Evolutionary conservation across 2,888 invertebrate genomes (phyloP).

Genomic region (Lordiphosa andalusiaca): DNA sequence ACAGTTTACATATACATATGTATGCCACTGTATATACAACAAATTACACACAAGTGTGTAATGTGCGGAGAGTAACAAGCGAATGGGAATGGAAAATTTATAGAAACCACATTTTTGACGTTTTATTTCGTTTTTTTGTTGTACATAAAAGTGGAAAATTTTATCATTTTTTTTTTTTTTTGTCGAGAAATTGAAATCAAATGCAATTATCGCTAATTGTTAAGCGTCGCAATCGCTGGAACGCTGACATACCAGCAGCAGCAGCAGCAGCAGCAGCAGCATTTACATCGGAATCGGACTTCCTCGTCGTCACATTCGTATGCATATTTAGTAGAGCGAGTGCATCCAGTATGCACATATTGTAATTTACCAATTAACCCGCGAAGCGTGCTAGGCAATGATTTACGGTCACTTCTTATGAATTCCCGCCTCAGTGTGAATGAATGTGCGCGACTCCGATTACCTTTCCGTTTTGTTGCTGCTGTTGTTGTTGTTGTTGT

Average conservation of each 20-base stretch:
- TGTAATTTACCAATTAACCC: constrained; percentile 34
- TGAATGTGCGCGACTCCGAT: constrained; percentile 11
- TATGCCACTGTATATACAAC: constrained; percentile 5
- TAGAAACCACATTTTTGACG: constrained; percentile 30
- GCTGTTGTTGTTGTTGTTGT: constrained; percentile 31
- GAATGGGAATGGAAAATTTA: constrained; percentile 57
- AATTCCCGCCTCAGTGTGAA: constrained; percentile 5
- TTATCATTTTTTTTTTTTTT: constrained; percentile 22
- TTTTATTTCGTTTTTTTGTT: constrained; percentile 29
- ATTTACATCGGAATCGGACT: constrained; percentile 38
- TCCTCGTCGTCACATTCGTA: constrained; percentile 37
- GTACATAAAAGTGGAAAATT: constrained; percentile 52
- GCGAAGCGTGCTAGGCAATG: constrained; percentile 34
- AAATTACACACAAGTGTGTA: constrained; percentile 10
- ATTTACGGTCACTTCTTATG: constrained; percentile 4
- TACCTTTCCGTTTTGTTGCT: constrained; percentile 14
- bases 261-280: constrained; percentile 17
- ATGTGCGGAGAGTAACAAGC: constrained; percentile 25
- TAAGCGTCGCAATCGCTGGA: constrained; percentile 4
- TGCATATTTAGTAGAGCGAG: not conserved
- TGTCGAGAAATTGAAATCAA: constrained; percentile 40
- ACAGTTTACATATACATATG: constrained; percentile 16
- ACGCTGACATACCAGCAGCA: constrained; percentile 6
- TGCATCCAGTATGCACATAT: constrained; percentile 29
- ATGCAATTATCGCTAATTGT: constrained; percentile 60